phyloP scores from a whole-genome alignment of 2,797 vertebrate species.

The Rhynchotus rufescens region DNA sequence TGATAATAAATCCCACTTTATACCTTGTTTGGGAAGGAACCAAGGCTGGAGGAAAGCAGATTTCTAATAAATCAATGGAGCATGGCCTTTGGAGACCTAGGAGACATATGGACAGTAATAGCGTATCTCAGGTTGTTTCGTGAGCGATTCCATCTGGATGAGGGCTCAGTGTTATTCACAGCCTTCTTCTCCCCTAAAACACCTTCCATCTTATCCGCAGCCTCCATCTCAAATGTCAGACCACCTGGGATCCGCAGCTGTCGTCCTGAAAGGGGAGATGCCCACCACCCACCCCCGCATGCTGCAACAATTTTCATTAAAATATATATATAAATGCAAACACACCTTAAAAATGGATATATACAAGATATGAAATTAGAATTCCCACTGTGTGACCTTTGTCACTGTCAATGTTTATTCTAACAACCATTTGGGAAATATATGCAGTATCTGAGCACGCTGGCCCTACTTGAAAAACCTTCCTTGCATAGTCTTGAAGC shows the following conservation, averaged over 20 bases:
- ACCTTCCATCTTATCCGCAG: conserved; percentile 89
- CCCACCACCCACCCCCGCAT: conserved; percentile 64
- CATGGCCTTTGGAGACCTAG: conserved; percentile 83
- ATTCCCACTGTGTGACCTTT: neutral
- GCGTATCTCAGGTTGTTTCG: conserved; percentile 90
- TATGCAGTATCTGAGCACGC: fast-evolving
- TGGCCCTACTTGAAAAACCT: neutral
- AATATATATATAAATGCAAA: fast-evolving
- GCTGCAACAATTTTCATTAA: neutral
- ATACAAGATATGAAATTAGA: neutral
- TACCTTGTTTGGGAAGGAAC: conserved; percentile 63
- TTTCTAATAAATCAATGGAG: conserved; percentile 85
- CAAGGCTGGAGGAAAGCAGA: conserved; percentile 61
- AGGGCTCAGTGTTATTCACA: conserved; percentile 87
- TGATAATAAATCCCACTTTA: conserved; percentile 45
- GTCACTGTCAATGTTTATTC: neutral
- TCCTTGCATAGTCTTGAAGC: neutral
- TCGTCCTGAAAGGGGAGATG: conserved; percentile 88
- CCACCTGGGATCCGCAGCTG: conserved; percentile 97
- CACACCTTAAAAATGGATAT: fast-evolving
- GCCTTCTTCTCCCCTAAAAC: conserved; percentile 85
- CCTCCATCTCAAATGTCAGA: conserved; percentile 94
- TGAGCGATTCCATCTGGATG: conserved; percentile 86
- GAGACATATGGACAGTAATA: conserved; percentile 85
- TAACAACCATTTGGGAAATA: neutral